Conservation (phyloP, 2,888 invertebrate genomes). For the Cephus sareptanus region DNA sequence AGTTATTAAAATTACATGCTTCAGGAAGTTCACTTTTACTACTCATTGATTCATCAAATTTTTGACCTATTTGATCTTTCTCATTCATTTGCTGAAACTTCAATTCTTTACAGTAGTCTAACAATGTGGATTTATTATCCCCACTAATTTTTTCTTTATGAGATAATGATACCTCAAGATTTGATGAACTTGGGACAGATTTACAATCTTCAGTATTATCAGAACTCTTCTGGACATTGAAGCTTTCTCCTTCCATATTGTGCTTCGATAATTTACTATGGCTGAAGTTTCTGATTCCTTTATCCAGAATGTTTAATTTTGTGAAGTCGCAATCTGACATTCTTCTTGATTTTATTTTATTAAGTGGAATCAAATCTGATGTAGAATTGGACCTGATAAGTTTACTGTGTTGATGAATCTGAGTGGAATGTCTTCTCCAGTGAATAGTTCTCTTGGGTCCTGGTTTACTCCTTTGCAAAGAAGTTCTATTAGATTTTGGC, state of each 20-base stretch:
- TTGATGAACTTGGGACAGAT: not conserved
- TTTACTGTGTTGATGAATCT: constrained; percentile 26
- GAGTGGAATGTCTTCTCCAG: not conserved
- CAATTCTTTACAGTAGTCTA: not conserved
- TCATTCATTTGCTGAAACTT: not conserved
- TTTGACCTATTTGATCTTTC: not conserved
- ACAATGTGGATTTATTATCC: not conserved
- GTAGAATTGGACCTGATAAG: constrained; percentile 43
- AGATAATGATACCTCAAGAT: not conserved
- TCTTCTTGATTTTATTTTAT: constrained; percentile 32
- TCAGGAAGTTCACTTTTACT: not conserved
- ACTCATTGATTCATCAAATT: not conserved
- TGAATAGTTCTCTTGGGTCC: not conserved
- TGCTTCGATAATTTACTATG: not conserved
- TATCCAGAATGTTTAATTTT: constrained; percentile 10
- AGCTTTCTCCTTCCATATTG: not conserved
- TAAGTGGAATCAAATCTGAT: constrained; percentile 33
- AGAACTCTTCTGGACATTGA: not conserved
- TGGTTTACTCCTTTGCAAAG: constrained; percentile 3
- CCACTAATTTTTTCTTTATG: not conserved
- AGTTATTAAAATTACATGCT: not conserved
- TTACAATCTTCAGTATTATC: not conserved
- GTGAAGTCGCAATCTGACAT: constrained; percentile 33
- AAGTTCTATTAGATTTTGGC: constrained; percentile 27
- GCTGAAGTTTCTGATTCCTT: not conserved